Base-by-base conservation (phyloP, 2,113 vertebrate genomes). In the Paedocypris sp. region DNA sequence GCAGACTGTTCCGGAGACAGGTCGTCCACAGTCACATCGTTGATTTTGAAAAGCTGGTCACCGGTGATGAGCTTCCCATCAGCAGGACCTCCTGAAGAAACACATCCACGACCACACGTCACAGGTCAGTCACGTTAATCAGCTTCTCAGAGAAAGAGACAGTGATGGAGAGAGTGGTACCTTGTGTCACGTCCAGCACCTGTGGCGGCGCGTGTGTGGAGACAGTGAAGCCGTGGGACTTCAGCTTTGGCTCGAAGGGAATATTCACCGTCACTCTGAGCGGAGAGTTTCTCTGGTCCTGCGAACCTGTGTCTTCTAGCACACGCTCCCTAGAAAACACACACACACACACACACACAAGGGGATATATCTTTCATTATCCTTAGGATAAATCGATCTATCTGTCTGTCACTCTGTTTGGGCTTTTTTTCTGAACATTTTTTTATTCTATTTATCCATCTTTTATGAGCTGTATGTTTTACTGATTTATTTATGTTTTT, bases 21-120 rank as follows among this genome's bases (percentile, higher is more conserved):
- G 16, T 87, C 82, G 8, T 90, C 87, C 1, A 86, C 80, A 0
- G 62, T 20, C 0, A 83, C 77, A 2, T 87, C 83, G 79, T 97
- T 97, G 81, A 98, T 92, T 41, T 73, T 82, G 65, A 95, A 76
- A 11, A 95, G 82, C 70, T 90, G 94, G 79, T 98, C 94, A 0
- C 92, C 91, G 0, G 90, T 86, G 73, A 92, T 78, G 62, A 98
- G 88, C 72, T 90, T 93, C 20, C 94, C 91, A 0, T 97, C 90
- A 4, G 91, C 92, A 0, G 89, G 87, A 64, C 94, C 86, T 63
- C 90, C 94, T 98, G 75, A 47, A 75, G 81, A 61, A 66, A 60
- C 23, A 58, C 31, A 50, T 43, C 45, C 33, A 60, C 50, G 61
- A 29, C 11, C 35, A 38, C 35, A 38, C 2, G 35, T 15, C 6